Percentiles rank a stretch among this genome's conserved stretches.
Evolutionary conservation across 2,888 invertebrate species (phyloP).

Genomic region (Epinotia demarniana): DNA sequence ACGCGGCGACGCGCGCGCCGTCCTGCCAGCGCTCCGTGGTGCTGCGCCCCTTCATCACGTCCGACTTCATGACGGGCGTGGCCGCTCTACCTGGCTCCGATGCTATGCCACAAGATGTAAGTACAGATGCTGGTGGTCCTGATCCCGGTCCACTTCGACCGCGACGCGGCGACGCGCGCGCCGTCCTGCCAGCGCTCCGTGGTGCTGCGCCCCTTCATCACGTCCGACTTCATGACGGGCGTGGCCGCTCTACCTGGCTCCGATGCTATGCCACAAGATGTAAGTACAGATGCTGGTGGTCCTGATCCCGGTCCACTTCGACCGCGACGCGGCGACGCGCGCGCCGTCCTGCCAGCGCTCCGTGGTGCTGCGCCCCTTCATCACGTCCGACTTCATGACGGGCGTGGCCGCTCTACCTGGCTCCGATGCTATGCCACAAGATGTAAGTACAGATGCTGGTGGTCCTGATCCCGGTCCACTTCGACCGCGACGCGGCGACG

Average conservation of each 20-base stretch:
- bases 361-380: slow-evolving; percentile 97
- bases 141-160: slow-evolving; percentile 98
- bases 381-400: slow-evolving; percentile 99
- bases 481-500: slow-evolving; percentile 95
- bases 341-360: slow-evolving; percentile 97
- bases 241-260: slow-evolving; percentile 95
- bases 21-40: slow-evolving; percentile 98
- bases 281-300: slow-evolving; percentile 99
- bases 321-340: slow-evolving; percentile 94
- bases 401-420: slow-evolving; percentile 97
- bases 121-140: slow-evolving; percentile 99
- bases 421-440: slow-evolving; percentile 91
- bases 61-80: slow-evolving; percentile 99
- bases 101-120: slow-evolving; percentile 93
- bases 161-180: slow-evolving; percentile 93
- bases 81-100: slow-evolving; percentile 95
- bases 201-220: slow-evolving; percentile 97
- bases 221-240: slow-evolving; percentile 99
- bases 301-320: slow-evolving; percentile 98
- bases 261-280: slow-evolving; percentile 92
- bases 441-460: slow-evolving; percentile 99
- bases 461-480: slow-evolving; percentile 97
- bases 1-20: slow-evolving; percentile 92
- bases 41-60: slow-evolving; percentile 97
- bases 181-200: slow-evolving; percentile 98